Conservation (phyloP, 2,888 invertebrate species). For the Lymantria monacha region DNA sequence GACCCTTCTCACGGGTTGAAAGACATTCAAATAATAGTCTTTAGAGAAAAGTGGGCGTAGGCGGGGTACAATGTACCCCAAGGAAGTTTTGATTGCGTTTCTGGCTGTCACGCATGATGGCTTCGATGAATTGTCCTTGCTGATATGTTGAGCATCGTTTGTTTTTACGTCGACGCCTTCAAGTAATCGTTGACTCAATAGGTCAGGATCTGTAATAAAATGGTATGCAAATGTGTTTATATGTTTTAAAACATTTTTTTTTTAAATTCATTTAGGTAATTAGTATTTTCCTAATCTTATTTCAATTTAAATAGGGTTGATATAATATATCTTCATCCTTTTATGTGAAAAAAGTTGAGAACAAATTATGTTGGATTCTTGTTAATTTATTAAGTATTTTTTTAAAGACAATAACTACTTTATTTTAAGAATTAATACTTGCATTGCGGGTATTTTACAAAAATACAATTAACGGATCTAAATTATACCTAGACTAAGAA, state of each 20-base stretch:
- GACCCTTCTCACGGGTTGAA: conserved; percentile 80
- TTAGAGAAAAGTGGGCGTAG: conserved; percentile 60
- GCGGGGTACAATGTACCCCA: conserved; percentile 38
- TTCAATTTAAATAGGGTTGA: too few species aligned
- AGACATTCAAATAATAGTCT: conserved; percentile 81
- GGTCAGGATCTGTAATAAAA: conserved; percentile 10
- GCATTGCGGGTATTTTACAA: too few species aligned
- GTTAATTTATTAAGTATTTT: too few species aligned
- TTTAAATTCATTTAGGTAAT: too few species aligned
- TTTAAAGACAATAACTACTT: too few species aligned
- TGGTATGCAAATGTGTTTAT: neutral
- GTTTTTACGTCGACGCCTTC: conserved; percentile 35
- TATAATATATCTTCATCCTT: too few species aligned
- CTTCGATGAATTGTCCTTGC: conserved; percentile 56
- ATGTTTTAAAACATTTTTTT: neutral
- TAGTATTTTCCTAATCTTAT: too few species aligned
- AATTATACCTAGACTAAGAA: too few species aligned
- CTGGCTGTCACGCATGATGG: conserved; percentile 66
- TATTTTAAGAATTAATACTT: too few species aligned
- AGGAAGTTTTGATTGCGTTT: conserved; percentile 75
- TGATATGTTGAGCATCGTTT: conserved; percentile 34
- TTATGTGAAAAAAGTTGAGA: too few species aligned
- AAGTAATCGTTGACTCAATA: conserved; percentile 12
- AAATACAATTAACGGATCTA: too few species aligned
- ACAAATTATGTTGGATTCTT: too few species aligned